These are phyloP conservation scores for Rhinogobio ventralis DNA, from an alignment of 2,797 vertebrate species.

Conservation along the genomic window DNA sequence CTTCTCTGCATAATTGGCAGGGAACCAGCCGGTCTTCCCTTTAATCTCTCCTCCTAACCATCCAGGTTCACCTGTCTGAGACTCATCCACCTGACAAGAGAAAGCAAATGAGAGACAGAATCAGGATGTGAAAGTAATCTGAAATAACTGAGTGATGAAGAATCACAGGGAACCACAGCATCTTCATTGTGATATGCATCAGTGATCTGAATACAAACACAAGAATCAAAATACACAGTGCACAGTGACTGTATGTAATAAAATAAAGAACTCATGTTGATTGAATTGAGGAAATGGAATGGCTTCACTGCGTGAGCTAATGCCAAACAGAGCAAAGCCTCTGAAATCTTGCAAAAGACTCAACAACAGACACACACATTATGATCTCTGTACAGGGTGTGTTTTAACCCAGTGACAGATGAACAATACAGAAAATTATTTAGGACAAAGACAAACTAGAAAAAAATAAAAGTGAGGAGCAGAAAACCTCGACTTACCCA, in stretches of 20 bases:
- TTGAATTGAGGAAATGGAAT: neutral
- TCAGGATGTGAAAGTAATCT: neutral
- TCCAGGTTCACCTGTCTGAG: slow-evolving; percentile 95
- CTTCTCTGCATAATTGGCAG: slow-evolving; percentile 96
- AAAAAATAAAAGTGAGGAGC: slow-evolving; percentile 53
- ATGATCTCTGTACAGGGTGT: neutral
- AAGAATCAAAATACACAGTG: slow-evolving; percentile 5
- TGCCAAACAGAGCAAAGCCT: neutral
- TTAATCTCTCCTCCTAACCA: slow-evolving; percentile 96
- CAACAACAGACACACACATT: neutral
- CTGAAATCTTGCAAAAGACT: neutral
- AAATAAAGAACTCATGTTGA: slow-evolving; percentile 1
- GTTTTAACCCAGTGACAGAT: neutral
- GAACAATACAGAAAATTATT: neutral
- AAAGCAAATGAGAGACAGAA: neutral
- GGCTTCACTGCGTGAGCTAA: neutral
- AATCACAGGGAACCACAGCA: neutral
- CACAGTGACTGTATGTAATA: neutral
- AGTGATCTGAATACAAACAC: slow-evolving; percentile 1
- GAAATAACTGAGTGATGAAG: neutral
- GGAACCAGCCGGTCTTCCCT: slow-evolving; percentile 97
- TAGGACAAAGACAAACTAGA: neutral
- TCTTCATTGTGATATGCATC: neutral
- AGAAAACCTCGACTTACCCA: slow-evolving; percentile 85
- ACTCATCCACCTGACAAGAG: slow-evolving; percentile 90